A percentile compares a stretch with the other conserved stretches of the same genome.
phyloP scores from a whole-genome alignment of 2,113 vertebrate species.

The Daboia siamensis region DNA sequence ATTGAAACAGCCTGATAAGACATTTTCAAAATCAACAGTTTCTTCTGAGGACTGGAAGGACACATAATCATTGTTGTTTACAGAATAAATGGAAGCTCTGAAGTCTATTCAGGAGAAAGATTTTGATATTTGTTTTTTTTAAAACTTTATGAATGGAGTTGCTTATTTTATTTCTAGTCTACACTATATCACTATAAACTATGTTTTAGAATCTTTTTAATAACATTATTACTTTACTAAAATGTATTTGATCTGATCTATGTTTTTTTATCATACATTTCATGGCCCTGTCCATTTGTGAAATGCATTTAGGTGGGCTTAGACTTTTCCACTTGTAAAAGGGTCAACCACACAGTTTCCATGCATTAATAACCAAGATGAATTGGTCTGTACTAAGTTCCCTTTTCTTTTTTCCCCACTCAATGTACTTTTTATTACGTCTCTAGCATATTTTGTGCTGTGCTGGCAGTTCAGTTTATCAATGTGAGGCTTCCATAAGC shows the following conservation, averaged over 20 bases:
- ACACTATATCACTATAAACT: neutral
- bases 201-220: constrained; percentile 34
- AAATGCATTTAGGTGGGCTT: constrained; percentile 31
- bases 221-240: constrained; percentile 27
- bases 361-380: constrained; percentile 38
- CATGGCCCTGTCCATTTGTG: constrained; percentile 31
- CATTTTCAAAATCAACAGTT: constrained; percentile 85
- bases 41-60: constrained; percentile 83
- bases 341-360: constrained; percentile 36
- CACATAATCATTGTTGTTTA: constrained; percentile 83
- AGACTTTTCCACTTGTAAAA: constrained; percentile 39
- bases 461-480: constrained; percentile 27
- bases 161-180: constrained; percentile 23
- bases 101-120: constrained; percentile 51
- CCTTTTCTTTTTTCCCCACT: constrained; percentile 16
- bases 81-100: constrained; percentile 58
- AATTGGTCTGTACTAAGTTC: neutral
- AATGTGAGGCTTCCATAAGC: constrained; percentile 28
- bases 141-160: constrained; percentile 44
- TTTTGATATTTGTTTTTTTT: constrained; percentile 53
- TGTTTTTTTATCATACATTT: constrained; percentile 21
- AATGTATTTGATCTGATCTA: neutral
- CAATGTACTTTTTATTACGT: constrained; percentile 44
- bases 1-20: constrained; percentile 88
- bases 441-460: constrained; percentile 33